These are phyloP conservation scores for Zygogramma bicolorata DNA, from an alignment of 2,888 invertebrate genomes.

Conservation along the genomic window DNA sequence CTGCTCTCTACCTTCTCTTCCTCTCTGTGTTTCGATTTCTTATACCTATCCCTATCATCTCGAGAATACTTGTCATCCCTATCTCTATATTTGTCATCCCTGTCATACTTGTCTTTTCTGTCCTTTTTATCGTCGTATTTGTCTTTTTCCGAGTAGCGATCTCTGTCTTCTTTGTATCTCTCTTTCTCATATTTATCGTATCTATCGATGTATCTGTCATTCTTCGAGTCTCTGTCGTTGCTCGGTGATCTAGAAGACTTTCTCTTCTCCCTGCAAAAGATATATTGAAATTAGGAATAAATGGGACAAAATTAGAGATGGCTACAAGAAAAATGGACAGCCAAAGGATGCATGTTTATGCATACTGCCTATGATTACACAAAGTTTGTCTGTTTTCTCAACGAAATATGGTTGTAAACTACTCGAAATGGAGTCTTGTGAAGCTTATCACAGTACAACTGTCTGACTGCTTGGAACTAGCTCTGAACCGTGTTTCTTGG, in stretches of 20 bases:
- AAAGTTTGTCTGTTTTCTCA: too few species aligned
- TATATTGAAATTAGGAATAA: conserved; percentile 13
- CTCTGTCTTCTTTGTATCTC: conserved; percentile 56
- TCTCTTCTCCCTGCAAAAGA: conserved; percentile 63
- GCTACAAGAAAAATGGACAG: background rate
- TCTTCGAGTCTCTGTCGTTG: conserved; percentile 63
- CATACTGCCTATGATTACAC: too few species aligned
- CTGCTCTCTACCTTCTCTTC: conserved; percentile 54
- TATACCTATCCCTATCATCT: conserved; percentile 53
- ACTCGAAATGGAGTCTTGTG: too few species aligned
- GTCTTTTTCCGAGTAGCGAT: conserved; percentile 50
- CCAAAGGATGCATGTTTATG: too few species aligned
- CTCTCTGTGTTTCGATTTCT: conserved; percentile 57
- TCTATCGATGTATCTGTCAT: conserved; percentile 64
- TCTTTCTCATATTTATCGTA: conserved; percentile 55
- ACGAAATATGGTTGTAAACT: too few species aligned
- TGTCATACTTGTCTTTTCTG: conserved; percentile 57
- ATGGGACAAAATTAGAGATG: background rate
- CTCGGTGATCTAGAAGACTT: conserved; percentile 62
- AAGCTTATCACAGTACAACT: too few species aligned
- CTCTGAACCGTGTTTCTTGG: too few species aligned
- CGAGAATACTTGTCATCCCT: conserved; percentile 56
- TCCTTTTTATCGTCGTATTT: conserved; percentile 60
- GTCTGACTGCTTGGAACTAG: too few species aligned
- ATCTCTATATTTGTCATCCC: conserved; percentile 54